Evolutionary conservation across 2,888 invertebrate species (phyloP).

Genomic region (Dysmachus trigonus): DNA sequence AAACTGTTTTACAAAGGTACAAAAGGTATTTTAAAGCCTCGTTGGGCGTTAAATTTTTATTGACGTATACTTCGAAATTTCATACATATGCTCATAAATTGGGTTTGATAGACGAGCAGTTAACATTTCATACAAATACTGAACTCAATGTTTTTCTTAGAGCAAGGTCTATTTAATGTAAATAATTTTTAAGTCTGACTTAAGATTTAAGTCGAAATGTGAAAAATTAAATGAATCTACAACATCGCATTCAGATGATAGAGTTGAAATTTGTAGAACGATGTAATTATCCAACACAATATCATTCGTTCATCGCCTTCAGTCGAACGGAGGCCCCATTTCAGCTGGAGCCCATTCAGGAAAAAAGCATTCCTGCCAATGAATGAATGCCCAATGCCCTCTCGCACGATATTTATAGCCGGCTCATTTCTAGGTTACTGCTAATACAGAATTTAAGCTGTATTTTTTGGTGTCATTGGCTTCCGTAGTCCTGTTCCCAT

Average conservation of each 20-base stretch:
- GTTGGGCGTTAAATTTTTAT: background rate
- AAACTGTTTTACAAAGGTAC: background rate
- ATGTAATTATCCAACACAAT: background rate
- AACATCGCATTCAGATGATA: background rate
- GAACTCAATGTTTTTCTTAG: background rate
- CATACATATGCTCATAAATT: background rate
- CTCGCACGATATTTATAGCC: background rate
- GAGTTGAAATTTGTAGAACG: background rate
- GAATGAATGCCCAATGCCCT: background rate
- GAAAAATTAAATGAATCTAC: background rate
- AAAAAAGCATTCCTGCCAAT: background rate
- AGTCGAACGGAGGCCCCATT: background rate
- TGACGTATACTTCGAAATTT: background rate
- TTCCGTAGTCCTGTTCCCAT: background rate
- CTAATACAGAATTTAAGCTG: background rate
- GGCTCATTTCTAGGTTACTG: background rate
- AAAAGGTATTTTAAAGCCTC: background rate
- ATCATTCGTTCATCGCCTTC: background rate
- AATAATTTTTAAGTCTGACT: background rate
- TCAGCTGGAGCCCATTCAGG: background rate
- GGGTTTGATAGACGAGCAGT: no score
- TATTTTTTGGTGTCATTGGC: conserved; percentile 20
- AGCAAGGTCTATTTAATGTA: background rate
- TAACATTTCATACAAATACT: background rate
- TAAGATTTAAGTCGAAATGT: background rate